A percentile compares a stretch with the other conserved stretches of the same genome.
Evolutionary conservation across 2,113 vertebrate species (phyloP).

Genomic region (Sterrhoptilus dennistouni): DNA sequence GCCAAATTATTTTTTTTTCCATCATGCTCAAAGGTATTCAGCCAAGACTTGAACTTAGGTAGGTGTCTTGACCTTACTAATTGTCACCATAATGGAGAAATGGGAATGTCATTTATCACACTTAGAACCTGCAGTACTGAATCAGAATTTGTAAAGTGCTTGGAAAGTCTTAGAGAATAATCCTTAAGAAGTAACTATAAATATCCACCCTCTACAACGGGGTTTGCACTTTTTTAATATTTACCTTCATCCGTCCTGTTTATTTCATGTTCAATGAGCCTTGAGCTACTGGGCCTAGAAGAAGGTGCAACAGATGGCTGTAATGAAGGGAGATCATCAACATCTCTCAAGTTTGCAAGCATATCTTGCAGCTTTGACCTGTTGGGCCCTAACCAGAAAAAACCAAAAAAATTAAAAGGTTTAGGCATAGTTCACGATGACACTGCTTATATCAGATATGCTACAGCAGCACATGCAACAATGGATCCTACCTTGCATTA

Average conservation of each 20-base stretch:
- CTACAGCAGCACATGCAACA: slow-evolving; percentile 49
- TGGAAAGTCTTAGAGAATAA: neutral
- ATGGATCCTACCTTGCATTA: slow-evolving; percentile 44
- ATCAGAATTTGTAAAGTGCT: neutral
- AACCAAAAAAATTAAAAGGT: slow-evolving; percentile 32
- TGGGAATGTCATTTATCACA: neutral
- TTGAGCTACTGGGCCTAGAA: slow-evolving; percentile 84
- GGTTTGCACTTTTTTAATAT: neutral
- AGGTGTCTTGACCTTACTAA: neutral
- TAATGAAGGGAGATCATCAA: slow-evolving; percentile 91
- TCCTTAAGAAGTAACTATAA: neutral
- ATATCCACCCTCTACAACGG: neutral
- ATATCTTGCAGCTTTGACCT: slow-evolving; percentile 98
- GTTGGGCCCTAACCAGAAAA: slow-evolving; percentile 86
- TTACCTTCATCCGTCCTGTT: slow-evolving; percentile 92
- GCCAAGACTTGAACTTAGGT: neutral
- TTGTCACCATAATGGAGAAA: neutral
- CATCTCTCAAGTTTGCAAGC: slow-evolving; percentile 96
- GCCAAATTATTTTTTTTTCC: neutral
- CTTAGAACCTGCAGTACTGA: neutral
- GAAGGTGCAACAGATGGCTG: slow-evolving; percentile 90
- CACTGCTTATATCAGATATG: neutral
- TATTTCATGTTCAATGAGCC: slow-evolving; percentile 89
- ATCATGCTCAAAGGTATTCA: neutral
- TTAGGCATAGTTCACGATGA: slow-evolving; percentile 21